phyloP scores from a whole-genome alignment of 1,140 invertebrate species.

The Magallana gigas region DNA sequence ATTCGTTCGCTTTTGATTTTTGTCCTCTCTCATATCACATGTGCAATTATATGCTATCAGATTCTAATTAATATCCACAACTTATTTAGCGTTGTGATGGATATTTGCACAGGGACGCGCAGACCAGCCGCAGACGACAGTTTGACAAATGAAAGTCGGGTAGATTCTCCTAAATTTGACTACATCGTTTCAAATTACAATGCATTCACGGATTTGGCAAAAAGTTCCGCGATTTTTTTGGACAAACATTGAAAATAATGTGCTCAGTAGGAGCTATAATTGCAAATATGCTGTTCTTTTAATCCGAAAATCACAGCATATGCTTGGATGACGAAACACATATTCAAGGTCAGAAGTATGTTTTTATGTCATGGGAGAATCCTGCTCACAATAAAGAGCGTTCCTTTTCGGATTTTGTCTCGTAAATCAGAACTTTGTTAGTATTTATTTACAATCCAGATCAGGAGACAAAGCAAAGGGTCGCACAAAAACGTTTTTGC shows the following conservation, averaged over 20 bases:
- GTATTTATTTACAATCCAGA: conserved; percentile 5
- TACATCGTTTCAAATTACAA: background rate
- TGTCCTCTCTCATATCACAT: conserved; percentile 30
- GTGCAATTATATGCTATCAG: conserved; percentile 31
- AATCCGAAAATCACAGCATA: background rate
- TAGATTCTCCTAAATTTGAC: conserved; percentile 14
- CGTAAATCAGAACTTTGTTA: conserved; percentile 30
- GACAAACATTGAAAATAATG: background rate
- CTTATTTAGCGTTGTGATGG: conserved; percentile 1
- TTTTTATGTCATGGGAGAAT: conserved; percentile 36
- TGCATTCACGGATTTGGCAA: background rate
- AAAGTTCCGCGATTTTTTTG: background rate
- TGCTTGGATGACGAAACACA: conserved; percentile 13
- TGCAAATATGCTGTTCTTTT: background rate
- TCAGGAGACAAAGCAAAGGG: background rate
- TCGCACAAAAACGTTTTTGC: background rate
- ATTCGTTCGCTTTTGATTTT: conserved; percentile 2
- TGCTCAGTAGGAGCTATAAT: background rate
- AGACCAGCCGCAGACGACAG: conserved; percentile 27
- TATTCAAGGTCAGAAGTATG: conserved; percentile 22
- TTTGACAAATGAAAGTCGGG: conserved; percentile 35
- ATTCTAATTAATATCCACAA: conserved; percentile 35
- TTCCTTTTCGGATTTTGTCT: conserved; percentile 31
- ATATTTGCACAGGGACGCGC: conserved; percentile 29
- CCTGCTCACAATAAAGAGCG: conserved; percentile 22